Base-by-base conservation (phyloP, 2,113 vertebrate species). In the Lates calcarifer region DNA sequence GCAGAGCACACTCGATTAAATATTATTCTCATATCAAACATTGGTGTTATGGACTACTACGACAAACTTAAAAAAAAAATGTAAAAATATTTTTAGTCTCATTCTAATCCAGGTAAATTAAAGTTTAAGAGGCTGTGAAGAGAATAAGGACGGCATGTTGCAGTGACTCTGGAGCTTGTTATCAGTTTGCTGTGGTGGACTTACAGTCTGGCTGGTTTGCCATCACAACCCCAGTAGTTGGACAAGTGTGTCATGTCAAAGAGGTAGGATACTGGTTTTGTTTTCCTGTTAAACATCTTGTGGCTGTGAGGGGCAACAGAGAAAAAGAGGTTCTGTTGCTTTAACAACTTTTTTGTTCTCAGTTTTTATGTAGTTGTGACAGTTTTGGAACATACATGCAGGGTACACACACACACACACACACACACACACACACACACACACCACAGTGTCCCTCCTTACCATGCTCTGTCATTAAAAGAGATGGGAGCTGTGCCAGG, bases 401-500 rank as follows among this genome's bases (percentile, higher is more conserved):
- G 12, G 15, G n/a, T n/a, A n/a, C n/a, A n/a, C n/a, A n/a, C n/a
- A n/a, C n/a, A n/a, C n/a, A n/a, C n/a, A n/a, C n/a, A n/a, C n/a
- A n/a, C n/a, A n/a, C n/a, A n/a, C n/a, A n/a, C n/a, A n/a, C n/a
- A n/a, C n/a, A n/a, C n/a, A n/a, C 11, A 35, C 15, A 53, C 35
- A 33, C 20, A 35, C 24, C 10, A 62, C 28, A 33, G 3, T 53
- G 26, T 60, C 31, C 24, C 8, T 66, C 64, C 95, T 95, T 90
- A 99, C 98, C 95, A 96, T 92, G 98, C 98, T 94, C 91, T 92
- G 28, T 97, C 93, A 5, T 96, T 99, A 94, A 99, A 99, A 3
- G 98, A 98, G 92, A 99, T 96, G 58, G 96, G 96, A 2, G 97
- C 95, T 15, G 93, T 96, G 53, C 98, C 98, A 0, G 98, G 97